phyloP scores from a whole-genome alignment of 1,140 invertebrate genomes.

The Bombus balteatus region DNA sequence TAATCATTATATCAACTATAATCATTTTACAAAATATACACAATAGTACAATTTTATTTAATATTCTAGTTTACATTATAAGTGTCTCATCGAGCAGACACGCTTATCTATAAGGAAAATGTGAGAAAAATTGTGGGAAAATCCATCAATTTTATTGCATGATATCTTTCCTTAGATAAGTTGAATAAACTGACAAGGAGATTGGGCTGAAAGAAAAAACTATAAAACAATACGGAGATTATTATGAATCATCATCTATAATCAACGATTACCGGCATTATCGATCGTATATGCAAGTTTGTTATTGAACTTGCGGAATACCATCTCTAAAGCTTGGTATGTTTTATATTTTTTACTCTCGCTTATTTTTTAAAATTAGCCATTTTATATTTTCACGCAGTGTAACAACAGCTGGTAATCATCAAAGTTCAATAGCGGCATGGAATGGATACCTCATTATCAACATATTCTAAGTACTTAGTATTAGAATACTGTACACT shows the following conservation, averaged over 20 bases:
- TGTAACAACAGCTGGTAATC: not conserved
- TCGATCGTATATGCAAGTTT: not conserved
- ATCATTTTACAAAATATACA: not conserved
- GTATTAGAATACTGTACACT: not conserved
- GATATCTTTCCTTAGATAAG: not conserved
- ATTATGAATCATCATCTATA: not conserved
- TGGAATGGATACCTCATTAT: conserved; percentile 20
- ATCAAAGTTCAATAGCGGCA: not conserved
- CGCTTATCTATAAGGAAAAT: not conserved
- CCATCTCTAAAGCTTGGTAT: too few relatives aligned
- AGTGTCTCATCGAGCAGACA: not conserved
- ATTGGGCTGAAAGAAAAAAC: not conserved
- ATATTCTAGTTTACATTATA: not conserved
- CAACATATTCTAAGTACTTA: not conserved
- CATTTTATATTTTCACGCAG: not conserved
- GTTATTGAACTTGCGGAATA: not conserved
- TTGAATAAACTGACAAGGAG: not conserved
- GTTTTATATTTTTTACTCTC: not conserved
- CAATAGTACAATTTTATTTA: not conserved
- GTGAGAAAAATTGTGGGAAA: not conserved
- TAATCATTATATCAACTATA: not conserved
- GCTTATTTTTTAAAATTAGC: not conserved
- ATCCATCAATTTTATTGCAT: not conserved
- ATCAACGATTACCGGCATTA: not conserved
- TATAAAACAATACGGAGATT: not conserved